Evolutionary conservation across 2,797 vertebrate genomes (phyloP).

Genomic region (Schizopygopsis malacanthus): DNA sequence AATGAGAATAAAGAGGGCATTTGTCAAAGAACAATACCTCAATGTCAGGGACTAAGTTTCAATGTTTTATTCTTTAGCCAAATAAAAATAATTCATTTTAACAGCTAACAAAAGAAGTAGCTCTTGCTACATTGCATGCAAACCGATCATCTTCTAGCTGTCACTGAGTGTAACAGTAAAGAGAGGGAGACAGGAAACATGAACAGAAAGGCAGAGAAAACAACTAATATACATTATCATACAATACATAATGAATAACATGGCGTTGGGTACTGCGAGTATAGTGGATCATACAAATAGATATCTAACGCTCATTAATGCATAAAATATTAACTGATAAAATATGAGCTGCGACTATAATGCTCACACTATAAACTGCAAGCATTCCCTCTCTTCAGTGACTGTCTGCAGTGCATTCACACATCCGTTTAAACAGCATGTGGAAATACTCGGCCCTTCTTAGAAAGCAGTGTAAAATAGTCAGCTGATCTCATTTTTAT

Average conservation of each 20-base stretch:
- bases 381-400: neutral
- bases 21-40: neutral
- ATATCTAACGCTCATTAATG: neutral
- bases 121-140: constrained; percentile 24
- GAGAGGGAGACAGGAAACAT: neutral
- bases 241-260: constrained; percentile 7
- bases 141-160: neutral
- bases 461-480: constrained; percentile 35
- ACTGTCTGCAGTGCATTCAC: constrained; percentile 28
- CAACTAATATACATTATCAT: neutral
- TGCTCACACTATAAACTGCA: neutral
- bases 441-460: neutral
- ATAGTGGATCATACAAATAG: constrained; percentile 1
- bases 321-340: constrained; percentile 16
- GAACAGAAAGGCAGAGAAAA: neutral
- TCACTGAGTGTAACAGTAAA: neutral
- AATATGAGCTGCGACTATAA: neutral
- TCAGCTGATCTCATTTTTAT: neutral
- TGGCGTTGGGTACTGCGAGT: neutral
- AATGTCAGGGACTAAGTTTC: neutral
- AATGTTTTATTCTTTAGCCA: constrained; percentile 30
- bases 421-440: constrained; percentile 18
- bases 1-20: neutral
- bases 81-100: neutral
- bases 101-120: constrained; percentile 3